phyloP scores from a whole-genome alignment of 2,888 invertebrate species.

The Cheiracanthium punctorium region DNA sequence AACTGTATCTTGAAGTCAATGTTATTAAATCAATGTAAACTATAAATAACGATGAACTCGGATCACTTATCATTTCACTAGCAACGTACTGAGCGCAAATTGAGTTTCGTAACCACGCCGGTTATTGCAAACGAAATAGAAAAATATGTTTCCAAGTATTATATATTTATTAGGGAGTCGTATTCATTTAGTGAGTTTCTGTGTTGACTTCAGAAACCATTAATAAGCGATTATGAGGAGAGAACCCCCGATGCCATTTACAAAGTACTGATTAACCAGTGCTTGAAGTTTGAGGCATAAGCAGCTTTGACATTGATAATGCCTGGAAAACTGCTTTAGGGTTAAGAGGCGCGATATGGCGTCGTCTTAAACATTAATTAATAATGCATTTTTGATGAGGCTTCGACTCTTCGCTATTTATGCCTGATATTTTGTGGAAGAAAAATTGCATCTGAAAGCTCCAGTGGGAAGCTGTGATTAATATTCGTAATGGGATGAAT shows the following conservation, averaged over 20 bases:
- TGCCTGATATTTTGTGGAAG: background rate
- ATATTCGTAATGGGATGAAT: background rate
- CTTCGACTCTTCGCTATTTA: constrained; percentile 10
- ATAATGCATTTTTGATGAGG: constrained; percentile 59
- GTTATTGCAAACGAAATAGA: background rate
- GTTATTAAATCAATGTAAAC: too few species aligned
- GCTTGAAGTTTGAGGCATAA: constrained; percentile 8
- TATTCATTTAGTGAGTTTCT: constrained; percentile 35
- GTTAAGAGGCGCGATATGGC: constrained; percentile 53
- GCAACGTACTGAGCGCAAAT: too few species aligned
- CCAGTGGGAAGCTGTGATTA: constrained; percentile 18
- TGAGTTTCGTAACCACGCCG: background rate
- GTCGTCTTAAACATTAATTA: constrained; percentile 67
- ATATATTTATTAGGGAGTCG: constrained; percentile 41
- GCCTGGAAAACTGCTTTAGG: constrained; percentile 57
- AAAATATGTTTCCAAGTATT: constrained; percentile 25
- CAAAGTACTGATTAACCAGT: constrained; percentile 54
- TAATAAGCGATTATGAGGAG: constrained; percentile 66
- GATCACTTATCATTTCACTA: too few species aligned
- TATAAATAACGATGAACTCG: too few species aligned
- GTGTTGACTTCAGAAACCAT: constrained; percentile 46
- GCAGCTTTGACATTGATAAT: constrained; percentile 2
- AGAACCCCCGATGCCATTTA: constrained; percentile 32
- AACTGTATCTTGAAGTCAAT: too few species aligned
- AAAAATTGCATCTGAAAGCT: constrained; percentile 27